Percentiles rank a stretch among this genome's conserved stretches.
phyloP scores from a whole-genome alignment of 2,113 vertebrate species.

The Bothrops jararaca region DNA sequence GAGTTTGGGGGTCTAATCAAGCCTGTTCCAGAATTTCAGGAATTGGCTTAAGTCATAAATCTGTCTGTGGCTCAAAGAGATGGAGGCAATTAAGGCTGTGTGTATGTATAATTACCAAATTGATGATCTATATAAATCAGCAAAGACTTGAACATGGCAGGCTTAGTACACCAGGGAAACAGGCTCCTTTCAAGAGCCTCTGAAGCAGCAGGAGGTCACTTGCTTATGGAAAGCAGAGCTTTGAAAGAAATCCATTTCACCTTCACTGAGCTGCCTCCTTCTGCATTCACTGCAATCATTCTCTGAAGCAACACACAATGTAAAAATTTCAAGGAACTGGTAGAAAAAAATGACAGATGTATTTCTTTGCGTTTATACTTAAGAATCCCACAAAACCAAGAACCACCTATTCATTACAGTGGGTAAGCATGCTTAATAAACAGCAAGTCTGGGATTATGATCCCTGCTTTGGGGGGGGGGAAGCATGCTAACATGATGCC shows the following conservation, averaged over 20 bases:
- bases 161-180: rapidly evolving
- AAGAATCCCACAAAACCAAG: neutral
- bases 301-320: neutral
- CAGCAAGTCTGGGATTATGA: neutral
- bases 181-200: neutral
- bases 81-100: slow-evolving; percentile 71
- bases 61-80: slow-evolving; percentile 60
- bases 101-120: slow-evolving; percentile 71
- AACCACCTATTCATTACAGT: neutral
- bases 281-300: rapidly evolving
- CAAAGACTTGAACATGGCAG: slow-evolving; percentile 17
- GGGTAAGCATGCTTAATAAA: neutral
- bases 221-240: neutral
- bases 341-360: neutral
- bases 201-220: neutral
- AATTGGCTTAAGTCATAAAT: slow-evolving; percentile 68
- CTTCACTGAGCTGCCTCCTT: rapidly evolving
- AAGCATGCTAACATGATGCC: neutral
- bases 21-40: slow-evolving; percentile 70
- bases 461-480: neutral
- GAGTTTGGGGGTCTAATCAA: slow-evolving; percentile 60
- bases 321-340: neutral
- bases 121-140: slow-evolving; percentile 69
- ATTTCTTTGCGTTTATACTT: neutral
- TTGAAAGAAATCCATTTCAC: neutral